Evolutionary conservation across 2,797 vertebrate genomes (phyloP), one percentile per base, ranked within the genome.

Genomic region (Remorina albescens): DNA sequence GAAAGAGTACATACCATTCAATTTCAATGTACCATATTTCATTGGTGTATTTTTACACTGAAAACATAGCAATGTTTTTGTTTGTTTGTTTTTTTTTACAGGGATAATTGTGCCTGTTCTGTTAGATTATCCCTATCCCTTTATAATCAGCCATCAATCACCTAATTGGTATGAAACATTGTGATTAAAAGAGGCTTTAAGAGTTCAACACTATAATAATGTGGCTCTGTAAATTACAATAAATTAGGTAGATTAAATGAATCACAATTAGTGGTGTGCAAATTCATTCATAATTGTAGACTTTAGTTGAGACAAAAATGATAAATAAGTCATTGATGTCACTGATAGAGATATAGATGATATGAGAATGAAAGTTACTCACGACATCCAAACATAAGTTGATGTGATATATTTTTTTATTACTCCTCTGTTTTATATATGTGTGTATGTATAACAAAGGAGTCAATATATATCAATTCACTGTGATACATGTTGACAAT

Each of bases 401-500:
- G 21, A 19, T 53, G 15, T 44, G n/a, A n/a, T 49, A n/a, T 19
- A 28, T 7, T 39, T 21, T 62, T 25, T n/a, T 60, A 39, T 53
- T 1, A 34, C 42, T 26, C n/a, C n/a, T 25, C n/a, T 39, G 46
- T 21, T 54, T 70, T 61, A 71, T 19, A 67, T 41, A 46, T 19
- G 58, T 34, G 13, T 41, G 21, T 11, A 37, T 37, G 3, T 53
- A n/a, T n/a, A n/a, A n/a, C n/a, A n/a, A n/a, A n/a, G n/a, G n/a
- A n/a, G n/a, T n/a, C n/a, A n/a, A n/a, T n/a, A n/a, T n/a, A n/a
- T n/a, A n/a, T n/a, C n/a, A n/a, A n/a, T n/a, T n/a, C n/a, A n/a
- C n/a, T 78, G 74, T 88, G 81, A 90, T 73, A 70, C 80, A 82
- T 71, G 54, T 62, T 59, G 49, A 63, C 50, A n/a, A n/a, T n/a